Percentiles rank a stretch among this genome's conserved stretches.
Conservation (phyloP, 2,888 invertebrate genomes). For the Diarsia rubi region DNA sequence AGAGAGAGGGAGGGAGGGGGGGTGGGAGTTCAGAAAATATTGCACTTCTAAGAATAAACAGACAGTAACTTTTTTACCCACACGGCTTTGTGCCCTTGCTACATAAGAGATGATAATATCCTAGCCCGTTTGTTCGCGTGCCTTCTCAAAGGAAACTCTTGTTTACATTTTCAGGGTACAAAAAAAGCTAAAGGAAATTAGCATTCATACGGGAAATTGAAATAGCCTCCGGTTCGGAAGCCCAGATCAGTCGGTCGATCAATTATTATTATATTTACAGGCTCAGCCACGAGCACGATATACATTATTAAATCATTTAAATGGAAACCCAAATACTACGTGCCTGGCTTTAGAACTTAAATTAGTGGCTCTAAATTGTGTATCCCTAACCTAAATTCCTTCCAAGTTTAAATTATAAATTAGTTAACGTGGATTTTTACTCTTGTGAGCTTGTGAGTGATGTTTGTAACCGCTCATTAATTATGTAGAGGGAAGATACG, state of each 20-base stretch:
- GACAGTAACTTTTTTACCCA: constrained; percentile 27
- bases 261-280: constrained; percentile 41
- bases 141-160: constrained; percentile 19
- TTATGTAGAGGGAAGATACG: constrained; percentile 45
- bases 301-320: constrained; percentile 16
- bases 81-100: constrained; percentile 6
- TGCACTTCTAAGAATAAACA: constrained; percentile 4
- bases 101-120: constrained; percentile 24
- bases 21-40: constrained; percentile 10
- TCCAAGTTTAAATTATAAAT: constrained; percentile 48
- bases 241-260: constrained; percentile 11
- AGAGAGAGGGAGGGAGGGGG: too few species aligned
- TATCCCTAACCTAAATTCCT: constrained; percentile 11
- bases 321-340: not conserved
- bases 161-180: not conserved
- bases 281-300: not conserved
- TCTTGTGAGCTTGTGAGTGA: too few species aligned
- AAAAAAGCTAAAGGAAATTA: constrained; percentile 38
- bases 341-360: constrained; percentile 5
- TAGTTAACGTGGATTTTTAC: constrained; percentile 39
- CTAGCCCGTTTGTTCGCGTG: constrained; percentile 12
- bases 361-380: constrained; percentile 18
- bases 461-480: constrained; percentile 44
- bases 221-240: constrained; percentile 36
- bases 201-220: constrained; percentile 45